phyloP scores from a whole-genome alignment of 2,888 invertebrate genomes.

The Stramonita haemastoma region DNA sequence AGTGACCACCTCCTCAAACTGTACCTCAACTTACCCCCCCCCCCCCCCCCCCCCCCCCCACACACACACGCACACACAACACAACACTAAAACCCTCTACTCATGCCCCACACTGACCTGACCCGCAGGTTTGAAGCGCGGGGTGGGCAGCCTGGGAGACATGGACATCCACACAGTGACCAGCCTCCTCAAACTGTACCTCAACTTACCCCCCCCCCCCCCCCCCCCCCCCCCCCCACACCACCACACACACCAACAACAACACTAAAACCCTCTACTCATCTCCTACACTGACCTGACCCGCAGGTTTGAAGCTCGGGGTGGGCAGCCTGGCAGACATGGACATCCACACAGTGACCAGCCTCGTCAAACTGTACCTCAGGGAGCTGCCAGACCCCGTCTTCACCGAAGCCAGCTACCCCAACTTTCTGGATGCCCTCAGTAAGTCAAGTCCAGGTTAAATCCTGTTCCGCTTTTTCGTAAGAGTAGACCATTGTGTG shows the following conservation, averaged over 20 bases:
- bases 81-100: too few relatives aligned
- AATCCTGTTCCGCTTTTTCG: too few relatives aligned
- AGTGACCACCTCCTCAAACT: too few relatives aligned
- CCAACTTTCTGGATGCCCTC: slow-evolving; percentile 87
- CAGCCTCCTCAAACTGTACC: slow-evolving; percentile 92
- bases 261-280: too few relatives aligned
- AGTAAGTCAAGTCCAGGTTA: slow-evolving; percentile 78
- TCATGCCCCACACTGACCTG: too few relatives aligned
- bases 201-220: slow-evolving; percentile 76
- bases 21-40: too few relatives aligned
- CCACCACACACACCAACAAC: neutral
- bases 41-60: too few relatives aligned
- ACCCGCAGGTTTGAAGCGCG: slow-evolving; percentile 89
- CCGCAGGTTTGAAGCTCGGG: slow-evolving; percentile 91
- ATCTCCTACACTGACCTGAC: too few relatives aligned
- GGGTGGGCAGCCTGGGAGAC: slow-evolving; percentile 91
- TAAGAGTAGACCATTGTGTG: too few relatives aligned
- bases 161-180: slow-evolving; percentile 96
- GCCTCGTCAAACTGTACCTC: slow-evolving; percentile 92
- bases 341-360: slow-evolving; percentile 95
- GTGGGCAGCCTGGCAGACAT: slow-evolving; percentile 92
- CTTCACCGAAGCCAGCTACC: slow-evolving; percentile 93
- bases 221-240: too few relatives aligned
- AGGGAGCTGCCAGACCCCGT: slow-evolving; percentile 95
- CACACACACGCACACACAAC: too few relatives aligned